These are phyloP conservation scores for Chaetorhynchus papuensis DNA, from an alignment of 2,113 vertebrate genomes.

Conservation along the genomic window DNA sequence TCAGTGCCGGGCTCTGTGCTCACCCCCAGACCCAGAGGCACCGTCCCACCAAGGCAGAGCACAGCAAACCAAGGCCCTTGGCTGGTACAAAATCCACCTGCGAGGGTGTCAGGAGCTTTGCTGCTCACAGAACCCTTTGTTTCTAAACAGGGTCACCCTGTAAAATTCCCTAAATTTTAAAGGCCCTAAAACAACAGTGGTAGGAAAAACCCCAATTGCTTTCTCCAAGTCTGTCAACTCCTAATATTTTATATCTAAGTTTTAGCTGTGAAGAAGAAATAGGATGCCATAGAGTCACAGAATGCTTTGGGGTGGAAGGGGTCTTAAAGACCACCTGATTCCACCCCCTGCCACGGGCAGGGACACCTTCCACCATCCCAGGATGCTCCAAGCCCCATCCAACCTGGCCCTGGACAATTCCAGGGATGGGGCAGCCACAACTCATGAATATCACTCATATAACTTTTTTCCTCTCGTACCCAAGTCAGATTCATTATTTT, in stretches of 20 bases:
- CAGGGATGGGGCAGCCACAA: background rate
- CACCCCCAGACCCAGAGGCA: background rate
- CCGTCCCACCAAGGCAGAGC: background rate
- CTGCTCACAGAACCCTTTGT: background rate
- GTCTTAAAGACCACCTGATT: background rate
- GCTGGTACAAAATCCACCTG: background rate
- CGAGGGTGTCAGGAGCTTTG: background rate
- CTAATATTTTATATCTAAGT: background rate
- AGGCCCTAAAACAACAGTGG: accelerated
- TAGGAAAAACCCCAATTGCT: background rate
- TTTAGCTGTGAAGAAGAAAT: background rate
- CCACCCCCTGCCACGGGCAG: accelerated
- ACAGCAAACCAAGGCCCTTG: background rate
- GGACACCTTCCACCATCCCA: background rate
- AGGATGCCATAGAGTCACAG: no score
- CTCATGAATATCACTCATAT: background rate
- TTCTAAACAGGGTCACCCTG: background rate
- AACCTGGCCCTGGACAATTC: background rate
- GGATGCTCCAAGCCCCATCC: accelerated
- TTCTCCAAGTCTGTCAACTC: background rate
- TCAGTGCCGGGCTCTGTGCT: background rate
- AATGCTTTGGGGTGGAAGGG: background rate
- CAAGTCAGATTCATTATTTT: background rate
- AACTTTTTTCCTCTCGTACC: background rate
- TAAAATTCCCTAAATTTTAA: background rate